These are phyloP conservation scores for Scaptomyza graminum DNA, from an alignment of 1,140 invertebrate genomes.

Conservation along the genomic window DNA sequence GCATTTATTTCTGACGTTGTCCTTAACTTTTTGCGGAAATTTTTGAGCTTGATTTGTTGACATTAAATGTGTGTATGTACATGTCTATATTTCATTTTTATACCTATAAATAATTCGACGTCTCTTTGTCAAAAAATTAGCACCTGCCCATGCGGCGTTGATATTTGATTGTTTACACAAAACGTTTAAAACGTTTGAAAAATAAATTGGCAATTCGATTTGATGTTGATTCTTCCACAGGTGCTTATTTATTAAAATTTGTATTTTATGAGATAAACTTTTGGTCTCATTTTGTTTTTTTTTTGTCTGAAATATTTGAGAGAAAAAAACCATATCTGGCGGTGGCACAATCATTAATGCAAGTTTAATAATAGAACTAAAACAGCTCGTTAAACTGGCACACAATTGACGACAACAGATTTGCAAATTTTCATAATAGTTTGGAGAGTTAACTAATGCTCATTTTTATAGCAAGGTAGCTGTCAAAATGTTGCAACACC, in stretches of 20 bases:
- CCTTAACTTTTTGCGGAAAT: slow-evolving; percentile 43
- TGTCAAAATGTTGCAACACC: slow-evolving; percentile 33
- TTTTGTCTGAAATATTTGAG: slow-evolving; percentile 51
- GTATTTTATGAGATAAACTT: slow-evolving; percentile 52
- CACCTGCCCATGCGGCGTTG: slow-evolving; percentile 30
- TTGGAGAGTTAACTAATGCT: slow-evolving; percentile 68
- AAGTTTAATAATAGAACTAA: slow-evolving; percentile 64
- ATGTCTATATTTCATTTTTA: slow-evolving; percentile 19
- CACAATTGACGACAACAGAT: slow-evolving; percentile 16
- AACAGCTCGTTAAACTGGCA: slow-evolving; percentile 61
- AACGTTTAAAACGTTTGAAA: slow-evolving; percentile 62
- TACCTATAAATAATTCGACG: slow-evolving; percentile 49
- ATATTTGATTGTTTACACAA: slow-evolving; percentile 55
- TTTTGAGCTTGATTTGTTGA: slow-evolving; percentile 41
- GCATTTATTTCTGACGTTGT: slow-evolving; percentile 12
- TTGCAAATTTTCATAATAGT: slow-evolving; percentile 60
- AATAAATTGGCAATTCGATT: slow-evolving; percentile 73
- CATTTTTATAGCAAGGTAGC: slow-evolving; percentile 67
- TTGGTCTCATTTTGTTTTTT: slow-evolving; percentile 31
- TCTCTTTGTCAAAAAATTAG: slow-evolving; percentile 29
- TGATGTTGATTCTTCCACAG: slow-evolving; percentile 25
- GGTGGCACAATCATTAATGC: slow-evolving; percentile 68
- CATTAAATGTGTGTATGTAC: slow-evolving; percentile 24
- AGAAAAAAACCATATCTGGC: slow-evolving; percentile 41
- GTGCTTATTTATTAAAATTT: slow-evolving; percentile 57